These are phyloP conservation scores for Drosophila colorata DNA, from an alignment of 2,888 invertebrate genomes.

Conservation along the genomic window DNA sequence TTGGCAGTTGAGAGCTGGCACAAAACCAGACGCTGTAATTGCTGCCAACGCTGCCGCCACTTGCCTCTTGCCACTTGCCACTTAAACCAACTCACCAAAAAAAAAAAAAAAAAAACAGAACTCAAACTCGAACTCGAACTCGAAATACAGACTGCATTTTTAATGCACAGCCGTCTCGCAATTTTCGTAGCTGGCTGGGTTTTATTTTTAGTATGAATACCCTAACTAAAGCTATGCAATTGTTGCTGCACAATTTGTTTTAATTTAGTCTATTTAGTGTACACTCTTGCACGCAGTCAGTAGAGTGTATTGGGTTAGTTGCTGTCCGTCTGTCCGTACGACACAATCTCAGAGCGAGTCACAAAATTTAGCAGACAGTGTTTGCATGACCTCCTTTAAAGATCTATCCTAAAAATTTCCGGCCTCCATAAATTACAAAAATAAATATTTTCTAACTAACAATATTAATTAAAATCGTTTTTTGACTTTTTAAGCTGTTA, in stretches of 20 bases:
- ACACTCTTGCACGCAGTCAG: no score
- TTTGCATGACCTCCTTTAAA: no score
- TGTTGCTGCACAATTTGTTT: background rate
- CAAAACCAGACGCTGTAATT: constrained; percentile 62
- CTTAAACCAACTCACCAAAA: constrained; percentile 41
- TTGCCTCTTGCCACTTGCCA: constrained; percentile 37
- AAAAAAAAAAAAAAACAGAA: constrained; percentile 13
- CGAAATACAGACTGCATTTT: constrained; percentile 48
- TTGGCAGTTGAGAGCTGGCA: constrained; percentile 22
- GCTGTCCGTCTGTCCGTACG: no score
- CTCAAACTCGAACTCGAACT: constrained; percentile 30
- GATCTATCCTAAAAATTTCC: no score
- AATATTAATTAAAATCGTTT: no score
- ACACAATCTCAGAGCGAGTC: no score
- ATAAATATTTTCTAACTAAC: no score
- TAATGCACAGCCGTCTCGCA: constrained; percentile 23
- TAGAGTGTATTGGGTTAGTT: no score
- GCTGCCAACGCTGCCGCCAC: constrained; percentile 34
- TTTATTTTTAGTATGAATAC: constrained; percentile 21
- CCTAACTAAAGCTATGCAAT: constrained; percentile 7
- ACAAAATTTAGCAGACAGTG: no score
- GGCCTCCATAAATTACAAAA: no score
- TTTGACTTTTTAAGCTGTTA: no score
- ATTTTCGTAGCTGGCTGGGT: constrained; percentile 19
- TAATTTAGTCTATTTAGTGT: background rate